Conservation (phyloP, 1,140 invertebrate genomes). For the Drosophila tsacasi region DNA sequence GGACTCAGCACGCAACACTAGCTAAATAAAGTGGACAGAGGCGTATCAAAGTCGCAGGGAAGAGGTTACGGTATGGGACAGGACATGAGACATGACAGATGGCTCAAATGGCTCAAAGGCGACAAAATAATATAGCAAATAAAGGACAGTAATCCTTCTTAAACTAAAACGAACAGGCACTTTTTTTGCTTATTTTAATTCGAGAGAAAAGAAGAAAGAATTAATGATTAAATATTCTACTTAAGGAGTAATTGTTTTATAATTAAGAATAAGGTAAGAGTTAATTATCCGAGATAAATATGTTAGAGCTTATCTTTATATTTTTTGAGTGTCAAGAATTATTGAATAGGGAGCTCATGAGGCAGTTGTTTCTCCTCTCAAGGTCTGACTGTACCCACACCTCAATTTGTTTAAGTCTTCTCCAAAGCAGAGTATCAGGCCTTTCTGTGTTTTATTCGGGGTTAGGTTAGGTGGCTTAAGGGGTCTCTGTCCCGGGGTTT, state of each 20-base stretch:
- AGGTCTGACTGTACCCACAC: conserved; percentile 1
- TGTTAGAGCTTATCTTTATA: background rate
- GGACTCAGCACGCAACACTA: conserved; percentile 32
- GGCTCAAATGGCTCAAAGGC: conserved; percentile 19
- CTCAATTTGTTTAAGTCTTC: background rate
- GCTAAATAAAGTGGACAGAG: conserved; percentile 48
- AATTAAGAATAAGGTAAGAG: too few species aligned
- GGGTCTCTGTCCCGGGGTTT: conserved; percentile 5
- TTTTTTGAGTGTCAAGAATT: background rate
- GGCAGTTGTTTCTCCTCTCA: too few species aligned
- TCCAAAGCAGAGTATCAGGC: background rate
- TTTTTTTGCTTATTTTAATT: background rate
- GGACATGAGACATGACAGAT: conserved; percentile 34
- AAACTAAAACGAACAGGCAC: background rate
- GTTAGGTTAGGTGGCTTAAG: conserved; percentile 1
- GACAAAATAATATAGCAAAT: conserved; percentile 15
- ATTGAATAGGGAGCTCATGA: background rate
- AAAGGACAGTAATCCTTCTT: conserved; percentile 2
- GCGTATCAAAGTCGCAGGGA: conserved; percentile 44
- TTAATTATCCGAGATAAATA: too few species aligned
- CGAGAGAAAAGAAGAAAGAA: too few species aligned
- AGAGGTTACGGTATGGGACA: background rate
- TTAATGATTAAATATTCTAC: background rate
- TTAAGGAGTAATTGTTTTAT: background rate
- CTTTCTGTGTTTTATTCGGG: background rate